Evolutionary conservation across 2,888 invertebrate species (phyloP), one percentile per base, ranked within the genome.

Genomic region (Phymatocera aterrima): DNA sequence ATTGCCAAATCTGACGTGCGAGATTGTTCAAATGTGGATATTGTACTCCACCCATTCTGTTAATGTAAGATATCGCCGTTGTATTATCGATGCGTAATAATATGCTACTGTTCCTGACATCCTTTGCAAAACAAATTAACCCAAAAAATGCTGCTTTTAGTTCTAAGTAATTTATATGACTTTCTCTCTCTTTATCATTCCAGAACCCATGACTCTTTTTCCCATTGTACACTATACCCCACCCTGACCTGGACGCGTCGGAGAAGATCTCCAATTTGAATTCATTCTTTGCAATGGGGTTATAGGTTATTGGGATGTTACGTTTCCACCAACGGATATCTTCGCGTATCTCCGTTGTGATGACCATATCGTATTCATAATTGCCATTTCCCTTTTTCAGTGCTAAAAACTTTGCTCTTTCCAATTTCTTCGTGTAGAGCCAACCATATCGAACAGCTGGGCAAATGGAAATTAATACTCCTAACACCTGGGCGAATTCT

Each of bases 41-140:
- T 43, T 79, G 80, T 15, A 81, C 74, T 1, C 79, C 80, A 4
- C 82, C 79, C 78, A 75, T 77, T 46, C 78, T 78, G 65, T 83
- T 82, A n/a, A n/a, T n/a, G n/a, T n/a, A n/a, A n/a, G n/a, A n/a
- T n/a, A 83, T 60, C 6, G 83, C 81, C 15, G 81, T 81, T 2
- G 80, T 81, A 43, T 81, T 82, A 64, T 81, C 80, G 2, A 83
- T 24, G 8, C 79, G 15, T 5, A 81, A 37, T 12, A 83, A 61
- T 40, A 83, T 61, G 28, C 79, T 43, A 64, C 77, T 64, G 24
- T 78, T 48, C 3, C 34, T 3, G 3, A 79, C n/a, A 34, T 81
- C 24, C 8, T 40, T 24, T 21, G 81, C 80, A 70, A 79, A 81
- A 24, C 10, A 40, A 65, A 81, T 79, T 24, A 57, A 57, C 4